These are phyloP conservation scores for Leptopilina myrica DNA, from an alignment of 2,888 invertebrate genomes.

Conservation along the genomic window DNA sequence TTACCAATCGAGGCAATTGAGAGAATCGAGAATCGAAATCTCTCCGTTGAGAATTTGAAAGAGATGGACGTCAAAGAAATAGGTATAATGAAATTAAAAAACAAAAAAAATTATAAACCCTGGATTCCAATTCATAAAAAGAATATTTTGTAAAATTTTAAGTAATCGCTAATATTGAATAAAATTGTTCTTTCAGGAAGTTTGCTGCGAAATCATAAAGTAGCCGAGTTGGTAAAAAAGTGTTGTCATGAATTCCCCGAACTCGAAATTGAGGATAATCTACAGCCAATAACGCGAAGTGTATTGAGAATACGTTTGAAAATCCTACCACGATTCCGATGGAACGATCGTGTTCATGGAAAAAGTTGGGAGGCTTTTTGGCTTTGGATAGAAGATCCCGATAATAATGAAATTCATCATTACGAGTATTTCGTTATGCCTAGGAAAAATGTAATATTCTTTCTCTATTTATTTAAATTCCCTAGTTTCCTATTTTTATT, in stretches of 20 bases:
- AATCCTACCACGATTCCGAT: constrained; percentile 86
- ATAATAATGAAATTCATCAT: constrained; percentile 96
- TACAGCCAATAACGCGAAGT: constrained; percentile 97
- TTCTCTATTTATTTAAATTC: too few species aligned
- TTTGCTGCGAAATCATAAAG: constrained; percentile 86
- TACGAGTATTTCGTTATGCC: constrained; percentile 93
- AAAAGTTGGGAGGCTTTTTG: constrained; percentile 94
- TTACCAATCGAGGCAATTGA: constrained; percentile 87
- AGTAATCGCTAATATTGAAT: not conserved
- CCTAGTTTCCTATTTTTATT: not conserved
- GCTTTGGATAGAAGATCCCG: constrained; percentile 99
- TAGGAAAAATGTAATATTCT: constrained; percentile 83
- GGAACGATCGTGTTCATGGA: constrained; percentile 95
- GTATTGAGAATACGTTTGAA: constrained; percentile 89
- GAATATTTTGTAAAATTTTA: not conserved
- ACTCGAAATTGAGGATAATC: constrained; percentile 87
- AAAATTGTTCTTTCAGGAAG: constrained; percentile 79
- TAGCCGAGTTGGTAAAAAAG: constrained; percentile 87
- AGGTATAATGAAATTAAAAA: constrained; percentile 78
- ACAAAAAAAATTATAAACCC: too few species aligned
- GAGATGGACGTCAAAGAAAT: constrained; percentile 94
- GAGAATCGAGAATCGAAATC: constrained; percentile 87
- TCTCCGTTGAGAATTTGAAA: constrained; percentile 86
- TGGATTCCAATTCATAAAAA: not conserved
- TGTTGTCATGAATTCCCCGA: constrained; percentile 92